Evolutionary conservation across 2,113 vertebrate genomes (phyloP), one percentile per base, ranked within the genome.

Genomic region (Cricetomys ansorgei): DNA sequence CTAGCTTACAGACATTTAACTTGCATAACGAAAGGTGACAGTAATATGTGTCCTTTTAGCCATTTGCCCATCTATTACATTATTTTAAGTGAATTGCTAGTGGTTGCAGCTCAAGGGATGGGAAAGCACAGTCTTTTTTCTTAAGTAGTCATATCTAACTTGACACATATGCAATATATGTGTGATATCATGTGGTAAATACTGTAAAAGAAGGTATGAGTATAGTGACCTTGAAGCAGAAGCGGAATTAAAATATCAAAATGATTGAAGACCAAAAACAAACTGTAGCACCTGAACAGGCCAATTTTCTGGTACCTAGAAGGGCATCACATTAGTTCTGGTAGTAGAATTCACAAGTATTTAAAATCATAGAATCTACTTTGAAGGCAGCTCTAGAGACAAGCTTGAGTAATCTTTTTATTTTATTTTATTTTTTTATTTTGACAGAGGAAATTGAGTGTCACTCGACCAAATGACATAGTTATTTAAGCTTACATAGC

Each of bases 401-500:
- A 96, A 93, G 69, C 59, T 91, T 92, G 84, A 96, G 86, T 93
- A 92, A 95, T 97, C 69, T 96, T 55, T 70, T 84, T n/a, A n/a
- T 83, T 67, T 65, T 50, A 53, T 84, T 96, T 97, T 89, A 94
- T 96, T 95, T 88, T 95, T 91, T n/a, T n/a, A n/a, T n/a, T n/a
- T n/a, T n/a, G 92, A 75, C 73, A 97, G 79, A 96, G 67, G 64
- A 90, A 96, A 96, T 65, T 89, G 94, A 97, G 83, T 96, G 89
- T 94, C 87, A 55, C 87, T 96, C 0, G 13, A 83, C 75, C 88
- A 6, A 97, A 95, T 96, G 79, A 96, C 88, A 97, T 92, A 87
- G 73, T 95, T 97, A 96, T 94, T 98, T 96, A 96, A 97, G 50
- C 69, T 95, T 83, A 80, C 88, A 93, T 48, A 94, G 21, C 89